Evolutionary conservation across 2,113 vertebrate species (phyloP).

Genomic region (Arvicanthis niloticus): DNA sequence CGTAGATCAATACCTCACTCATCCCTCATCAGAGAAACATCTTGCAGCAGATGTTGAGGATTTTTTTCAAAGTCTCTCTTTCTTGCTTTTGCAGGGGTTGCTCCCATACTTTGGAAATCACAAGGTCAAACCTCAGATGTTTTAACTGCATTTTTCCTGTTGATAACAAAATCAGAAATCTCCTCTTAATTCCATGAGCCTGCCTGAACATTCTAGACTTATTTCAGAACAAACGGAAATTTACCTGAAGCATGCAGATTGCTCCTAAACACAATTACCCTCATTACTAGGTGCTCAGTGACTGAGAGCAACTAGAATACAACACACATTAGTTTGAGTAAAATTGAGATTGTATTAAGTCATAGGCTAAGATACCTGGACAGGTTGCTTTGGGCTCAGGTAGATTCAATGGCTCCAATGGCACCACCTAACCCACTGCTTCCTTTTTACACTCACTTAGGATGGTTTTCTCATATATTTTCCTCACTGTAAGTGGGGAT

Average conservation of each 20-base stretch:
- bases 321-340: slow-evolving; percentile 20
- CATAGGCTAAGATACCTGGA: neutral
- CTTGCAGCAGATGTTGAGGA: neutral
- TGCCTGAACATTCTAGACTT: neutral
- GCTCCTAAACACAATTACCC: neutral
- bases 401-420: neutral
- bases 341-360: slow-evolving; percentile 17
- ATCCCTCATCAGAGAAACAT: neutral
- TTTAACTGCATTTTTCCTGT: slow-evolving; percentile 9
- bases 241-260: neutral
- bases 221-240: slow-evolving; percentile 54
- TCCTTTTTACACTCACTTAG: neutral
- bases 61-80: slow-evolving; percentile 25
- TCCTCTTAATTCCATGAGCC: slow-evolving; percentile 40
- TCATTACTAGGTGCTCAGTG: neutral
- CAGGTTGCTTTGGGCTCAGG: neutral
- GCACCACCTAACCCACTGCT: neutral
- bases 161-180: neutral
- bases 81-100: neutral
- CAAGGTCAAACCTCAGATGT: neutral
- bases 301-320: slow-evolving; percentile 27
- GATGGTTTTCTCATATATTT: neutral
- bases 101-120: neutral
- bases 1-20: neutral
- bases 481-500: neutral